A percentile compares a stretch with the other conserved stretches of the same genome.
Evolutionary conservation across 2,113 vertebrate species (phyloP).

Genomic region (Felis chaus): DNA sequence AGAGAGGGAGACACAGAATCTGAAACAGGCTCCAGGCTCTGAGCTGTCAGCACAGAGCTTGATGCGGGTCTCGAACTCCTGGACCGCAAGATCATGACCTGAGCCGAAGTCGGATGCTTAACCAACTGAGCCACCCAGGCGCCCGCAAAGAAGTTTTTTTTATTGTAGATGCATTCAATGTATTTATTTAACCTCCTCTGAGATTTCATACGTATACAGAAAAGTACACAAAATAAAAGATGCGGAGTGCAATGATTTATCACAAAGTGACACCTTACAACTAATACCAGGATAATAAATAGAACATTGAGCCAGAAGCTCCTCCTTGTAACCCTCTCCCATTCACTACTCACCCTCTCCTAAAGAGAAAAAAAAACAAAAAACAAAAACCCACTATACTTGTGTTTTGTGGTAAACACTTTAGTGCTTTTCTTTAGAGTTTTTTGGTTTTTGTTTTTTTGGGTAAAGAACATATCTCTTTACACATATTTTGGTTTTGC

Average conservation of each 20-base stretch:
- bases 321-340: background rate
- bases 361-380: background rate
- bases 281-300: background rate
- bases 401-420: background rate
- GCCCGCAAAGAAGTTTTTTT: background rate
- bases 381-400: background rate
- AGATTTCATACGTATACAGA: background rate
- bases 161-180: background rate
- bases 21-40: no score
- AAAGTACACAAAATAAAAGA: background rate
- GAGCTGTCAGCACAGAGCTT: no score
- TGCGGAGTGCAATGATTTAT: background rate
- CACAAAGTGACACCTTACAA: background rate
- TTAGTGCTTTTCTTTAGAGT: background rate
- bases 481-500: background rate
- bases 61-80: no score
- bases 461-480: background rate
- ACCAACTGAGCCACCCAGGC: no score
- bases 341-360: rapidly evolving
- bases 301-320: background rate
- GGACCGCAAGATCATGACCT: no score
- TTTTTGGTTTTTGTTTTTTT: background rate
- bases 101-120: no score
- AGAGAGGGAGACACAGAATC: no score
- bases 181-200: background rate